phyloP scores from a whole-genome alignment of 2,113 vertebrate genomes.

The Holacanthus passer region DNA sequence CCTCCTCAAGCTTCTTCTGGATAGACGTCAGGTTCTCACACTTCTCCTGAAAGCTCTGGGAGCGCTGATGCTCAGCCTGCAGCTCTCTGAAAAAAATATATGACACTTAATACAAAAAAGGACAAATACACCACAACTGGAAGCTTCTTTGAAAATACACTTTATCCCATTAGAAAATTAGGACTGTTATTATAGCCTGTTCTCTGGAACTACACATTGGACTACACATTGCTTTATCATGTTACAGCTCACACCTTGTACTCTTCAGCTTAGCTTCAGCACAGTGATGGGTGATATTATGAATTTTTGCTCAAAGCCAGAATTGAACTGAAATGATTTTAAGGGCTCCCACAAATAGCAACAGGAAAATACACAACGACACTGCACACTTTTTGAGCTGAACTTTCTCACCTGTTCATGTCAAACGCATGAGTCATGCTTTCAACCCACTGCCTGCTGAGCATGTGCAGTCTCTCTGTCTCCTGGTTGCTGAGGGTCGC shows the following conservation, averaged over 20 bases:
- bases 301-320: neutral
- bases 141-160: neutral
- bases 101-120: neutral
- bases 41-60: conserved; percentile 85
- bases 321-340: too few species aligned
- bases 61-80: conserved; percentile 75
- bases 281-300: neutral
- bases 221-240: neutral
- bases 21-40: conserved; percentile 85
- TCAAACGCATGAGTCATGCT: conserved; percentile 78
- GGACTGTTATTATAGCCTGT: too few species aligned
- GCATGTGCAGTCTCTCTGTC: conserved; percentile 81
- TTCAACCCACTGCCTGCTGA: conserved; percentile 86
- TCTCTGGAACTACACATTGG: too few species aligned
- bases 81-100: conserved; percentile 69
- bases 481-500: conserved; percentile 79
- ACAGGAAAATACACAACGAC: too few species aligned
- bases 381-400: neutral
- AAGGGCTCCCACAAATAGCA: too few species aligned
- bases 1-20: conserved; percentile 84
- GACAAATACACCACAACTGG: neutral
- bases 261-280: neutral
- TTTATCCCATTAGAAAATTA: neutral
- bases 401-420: conserved; percentile 84
- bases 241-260: neutral